Conservation (phyloP, 1,140 invertebrate species). For the Bombyx mandarina region DNA sequence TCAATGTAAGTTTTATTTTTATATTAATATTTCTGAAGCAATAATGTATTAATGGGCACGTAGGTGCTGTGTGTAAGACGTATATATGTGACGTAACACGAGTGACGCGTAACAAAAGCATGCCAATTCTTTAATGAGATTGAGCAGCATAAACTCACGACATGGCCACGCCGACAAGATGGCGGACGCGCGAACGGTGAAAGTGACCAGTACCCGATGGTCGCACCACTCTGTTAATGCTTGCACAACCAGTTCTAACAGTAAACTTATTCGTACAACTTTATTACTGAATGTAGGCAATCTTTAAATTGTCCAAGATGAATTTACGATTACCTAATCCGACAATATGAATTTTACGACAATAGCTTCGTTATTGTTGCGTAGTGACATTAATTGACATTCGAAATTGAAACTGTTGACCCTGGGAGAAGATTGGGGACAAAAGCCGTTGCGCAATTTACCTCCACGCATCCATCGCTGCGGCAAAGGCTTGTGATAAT, state of each 20-base stretch:
- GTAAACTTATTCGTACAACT: not conserved
- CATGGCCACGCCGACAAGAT: constrained; percentile 43
- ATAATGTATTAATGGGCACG: no score
- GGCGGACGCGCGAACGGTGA: constrained; percentile 59
- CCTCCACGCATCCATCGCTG: constrained; percentile 19
- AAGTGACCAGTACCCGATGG: constrained; percentile 46
- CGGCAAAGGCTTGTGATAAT: no score
- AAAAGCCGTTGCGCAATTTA: constrained; percentile 16
- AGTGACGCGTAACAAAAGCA: constrained; percentile 34
- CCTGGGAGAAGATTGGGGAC: constrained; percentile 27
- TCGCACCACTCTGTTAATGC: constrained; percentile 17
- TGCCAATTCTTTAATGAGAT: constrained; percentile 45
- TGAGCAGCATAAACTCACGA: constrained; percentile 28
- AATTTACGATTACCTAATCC: no score
- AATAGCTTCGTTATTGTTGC: no score
- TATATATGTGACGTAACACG: constrained; percentile 22
- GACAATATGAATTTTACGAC: no score
- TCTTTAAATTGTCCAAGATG: no score
- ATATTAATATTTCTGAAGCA: no score
- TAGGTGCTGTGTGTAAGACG: no score
- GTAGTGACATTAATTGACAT: no score
- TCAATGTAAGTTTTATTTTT: no score
- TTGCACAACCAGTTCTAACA: constrained; percentile 22
- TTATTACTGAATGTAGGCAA: no score
- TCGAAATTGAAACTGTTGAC: constrained; percentile 24